Base-by-base conservation (phyloP, 2,113 vertebrate species). In the Carassius gibelio region DNA sequence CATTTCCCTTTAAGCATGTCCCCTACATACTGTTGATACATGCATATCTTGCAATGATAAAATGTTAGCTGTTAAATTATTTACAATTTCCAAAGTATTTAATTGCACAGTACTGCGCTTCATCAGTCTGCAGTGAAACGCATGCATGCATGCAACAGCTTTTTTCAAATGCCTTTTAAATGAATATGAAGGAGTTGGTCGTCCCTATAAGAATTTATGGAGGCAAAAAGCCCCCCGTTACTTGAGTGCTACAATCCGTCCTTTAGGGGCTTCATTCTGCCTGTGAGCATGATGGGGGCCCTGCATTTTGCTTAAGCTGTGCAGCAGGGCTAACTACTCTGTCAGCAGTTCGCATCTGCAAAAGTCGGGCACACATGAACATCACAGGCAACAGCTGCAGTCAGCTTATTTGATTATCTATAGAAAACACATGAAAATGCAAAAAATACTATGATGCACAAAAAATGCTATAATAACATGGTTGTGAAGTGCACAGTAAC, bases 251-350 rank as follows among this genome's bases (percentile, higher is more conserved):
- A 71, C 81, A 75, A 87, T 90, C 85, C 81, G 42, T 72, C 61
- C 61, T 72, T 88, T 75, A 81, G 85, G 82, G 48, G 68, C 57
- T 77, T 38, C 36, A 8, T 38, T 77, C 81, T 68, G 17, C 45
- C 30, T 23, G 71, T 66, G 62, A 82, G 74, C 52, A 84, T 78
- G 80, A 81, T 84, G 50, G 84, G 36, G 81, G 62, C 36, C 45
- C 84, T 62, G 79, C 48, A 83, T 79, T 91, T 90, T 87, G 75
- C 75, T 84, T 91, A 90, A 92, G 92, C 90, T 90, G 83, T 89
- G 85, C 93, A 94, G 92, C 89, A 91, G 92, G 76, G 81, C 87
- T 84, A 86, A 88, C 66, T 88, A 87, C 89, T 95, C 94, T 85
- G 91, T 95, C 93, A 94, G 88, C 93, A 92, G 90, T 88, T 92